Percentiles rank a stretch among this genome's conserved stretches.
phyloP scores from a whole-genome alignment of 2,888 invertebrate genomes.

The Dicranocentrus wangi region DNA sequence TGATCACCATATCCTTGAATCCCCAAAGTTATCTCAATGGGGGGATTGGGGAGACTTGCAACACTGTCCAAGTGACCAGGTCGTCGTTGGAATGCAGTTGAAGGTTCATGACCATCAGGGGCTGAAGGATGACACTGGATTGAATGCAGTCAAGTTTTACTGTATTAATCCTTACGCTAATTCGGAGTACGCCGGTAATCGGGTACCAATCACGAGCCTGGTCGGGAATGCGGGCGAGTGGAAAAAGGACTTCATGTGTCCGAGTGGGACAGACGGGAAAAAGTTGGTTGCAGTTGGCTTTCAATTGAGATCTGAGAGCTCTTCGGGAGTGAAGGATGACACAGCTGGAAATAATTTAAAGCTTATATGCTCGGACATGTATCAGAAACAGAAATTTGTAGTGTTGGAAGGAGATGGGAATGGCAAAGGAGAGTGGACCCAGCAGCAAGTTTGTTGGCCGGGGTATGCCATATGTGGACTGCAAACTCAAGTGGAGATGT shows the following conservation, averaged over 20 bases:
- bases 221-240: slow-evolving; percentile 57
- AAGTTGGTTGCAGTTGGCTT: slow-evolving; percentile 58
- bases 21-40: slow-evolving; percentile 44
- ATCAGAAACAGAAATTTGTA: slow-evolving; percentile 26
- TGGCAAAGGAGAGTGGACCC: slow-evolving; percentile 54
- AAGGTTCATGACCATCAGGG: slow-evolving; percentile 61
- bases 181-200: background rate
- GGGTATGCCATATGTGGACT: slow-evolving; percentile 65
- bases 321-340: slow-evolving; percentile 56
- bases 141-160: slow-evolving; percentile 62
- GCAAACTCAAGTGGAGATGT: slow-evolving; percentile 61
- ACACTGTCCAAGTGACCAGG: slow-evolving; percentile 55
- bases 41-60: slow-evolving; percentile 61
- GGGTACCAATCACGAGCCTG: slow-evolving; percentile 46
- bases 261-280: background rate
- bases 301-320: slow-evolving; percentile 55
- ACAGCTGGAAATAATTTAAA: slow-evolving; percentile 66
- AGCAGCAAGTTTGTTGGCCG: slow-evolving; percentile 55
- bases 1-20: slow-evolving; percentile 39
- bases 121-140: slow-evolving; percentile 62
- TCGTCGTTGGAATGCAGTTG: slow-evolving; percentile 61
- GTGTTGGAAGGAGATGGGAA: slow-evolving; percentile 65
- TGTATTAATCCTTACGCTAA: slow-evolving; percentile 48
- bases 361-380: slow-evolving; percentile 54
- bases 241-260: slow-evolving; percentile 55